Conservation (phyloP, 2,113 vertebrate species). For the Trichechus manatus region DNA sequence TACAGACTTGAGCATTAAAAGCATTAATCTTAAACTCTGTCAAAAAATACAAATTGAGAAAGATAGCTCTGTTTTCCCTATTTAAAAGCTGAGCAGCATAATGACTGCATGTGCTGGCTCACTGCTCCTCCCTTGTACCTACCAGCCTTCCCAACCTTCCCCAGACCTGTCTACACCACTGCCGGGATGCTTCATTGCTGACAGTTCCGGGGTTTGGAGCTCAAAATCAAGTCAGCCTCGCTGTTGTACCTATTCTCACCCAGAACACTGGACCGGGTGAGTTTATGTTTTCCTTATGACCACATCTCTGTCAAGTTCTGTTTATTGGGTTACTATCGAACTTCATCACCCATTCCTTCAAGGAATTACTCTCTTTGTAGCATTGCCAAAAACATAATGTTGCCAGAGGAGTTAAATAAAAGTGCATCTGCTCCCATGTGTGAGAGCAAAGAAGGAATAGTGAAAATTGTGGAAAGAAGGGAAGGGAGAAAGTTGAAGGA, state of each 20-base stretch:
- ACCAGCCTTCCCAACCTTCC: rapidly evolving
- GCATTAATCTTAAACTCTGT: not conserved
- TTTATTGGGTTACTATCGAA: not conserved
- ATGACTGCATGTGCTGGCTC: not conserved
- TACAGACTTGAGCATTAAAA: not conserved
- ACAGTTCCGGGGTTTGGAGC: not conserved
- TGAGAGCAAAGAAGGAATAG: not conserved
- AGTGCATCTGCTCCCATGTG: not conserved
- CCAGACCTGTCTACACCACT: not conserved
- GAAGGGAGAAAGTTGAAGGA: not conserved
- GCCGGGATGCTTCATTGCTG: not conserved
- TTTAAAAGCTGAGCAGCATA: not conserved
- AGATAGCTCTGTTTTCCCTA: not conserved
- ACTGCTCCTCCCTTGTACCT: too few relatives aligned
- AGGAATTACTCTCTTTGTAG: constrained; percentile 32
- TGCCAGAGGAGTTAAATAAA: constrained; percentile 21
- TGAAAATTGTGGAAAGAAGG: not conserved
- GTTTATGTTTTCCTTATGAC: not conserved
- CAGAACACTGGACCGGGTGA: too few relatives aligned
- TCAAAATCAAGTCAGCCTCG: not conserved
- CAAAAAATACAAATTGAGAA: not conserved
- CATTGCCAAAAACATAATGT: not conserved
- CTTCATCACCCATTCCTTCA: not conserved
- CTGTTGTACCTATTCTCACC: not conserved
- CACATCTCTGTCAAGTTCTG: not conserved